These are phyloP conservation scores for Chalcosyrphus nemorum DNA, from an alignment of 2,888 invertebrate genomes.

Conservation along the genomic window DNA sequence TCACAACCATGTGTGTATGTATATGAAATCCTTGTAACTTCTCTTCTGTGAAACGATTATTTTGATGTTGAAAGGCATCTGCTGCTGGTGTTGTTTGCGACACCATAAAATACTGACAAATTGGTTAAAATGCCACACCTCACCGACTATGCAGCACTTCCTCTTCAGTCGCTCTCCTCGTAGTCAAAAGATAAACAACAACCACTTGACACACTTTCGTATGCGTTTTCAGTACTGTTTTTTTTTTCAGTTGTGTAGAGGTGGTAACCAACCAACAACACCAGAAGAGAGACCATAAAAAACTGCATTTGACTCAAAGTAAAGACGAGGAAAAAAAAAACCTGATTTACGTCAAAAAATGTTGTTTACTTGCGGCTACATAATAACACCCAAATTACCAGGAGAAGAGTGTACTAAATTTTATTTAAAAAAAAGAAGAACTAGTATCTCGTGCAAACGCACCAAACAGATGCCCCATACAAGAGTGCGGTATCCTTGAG, in stretches of 20 bases:
- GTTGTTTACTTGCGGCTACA: constrained; percentile 24
- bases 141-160: constrained; percentile 43
- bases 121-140: constrained; percentile 58
- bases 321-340: constrained; percentile 22
- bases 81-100: too few species aligned
- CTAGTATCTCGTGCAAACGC: background rate
- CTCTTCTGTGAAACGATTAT: constrained; percentile 42
- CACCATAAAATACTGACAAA: constrained; percentile 59
- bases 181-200: constrained; percentile 64
- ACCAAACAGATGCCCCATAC: background rate
- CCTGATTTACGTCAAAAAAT: constrained; percentile 29
- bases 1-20: background rate
- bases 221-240: constrained; percentile 37
- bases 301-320: constrained; percentile 37
- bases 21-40: constrained; percentile 45
- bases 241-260: too few species aligned
- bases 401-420: background rate
- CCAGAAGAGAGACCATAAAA: background rate
- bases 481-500: constrained; percentile 40
- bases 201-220: constrained; percentile 65
- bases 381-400: constrained; percentile 13
- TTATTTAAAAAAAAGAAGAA: background rate
- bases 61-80: constrained; percentile 58
- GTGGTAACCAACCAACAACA: background rate
- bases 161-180: constrained; percentile 27